phyloP scores from a whole-genome alignment of 2,888 invertebrate species.

The Drepana falcataria region DNA sequence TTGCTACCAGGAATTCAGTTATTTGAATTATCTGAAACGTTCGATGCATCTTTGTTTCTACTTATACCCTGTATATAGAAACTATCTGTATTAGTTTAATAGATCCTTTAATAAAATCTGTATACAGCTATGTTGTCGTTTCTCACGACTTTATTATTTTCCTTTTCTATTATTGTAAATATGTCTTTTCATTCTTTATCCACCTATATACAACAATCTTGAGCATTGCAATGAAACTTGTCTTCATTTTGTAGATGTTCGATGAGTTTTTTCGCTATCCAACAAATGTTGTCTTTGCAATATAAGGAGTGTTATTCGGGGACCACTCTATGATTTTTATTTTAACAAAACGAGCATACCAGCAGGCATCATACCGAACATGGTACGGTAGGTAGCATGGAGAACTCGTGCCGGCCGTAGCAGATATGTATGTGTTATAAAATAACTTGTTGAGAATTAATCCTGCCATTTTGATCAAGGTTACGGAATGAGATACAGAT shows the following conservation, averaged over 20 bases:
- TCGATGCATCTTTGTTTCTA: too few relatives aligned
- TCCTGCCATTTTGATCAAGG: constrained; percentile 64
- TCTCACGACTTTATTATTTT: constrained; percentile 1
- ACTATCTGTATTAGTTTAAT: too few relatives aligned
- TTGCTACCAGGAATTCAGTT: too few relatives aligned
- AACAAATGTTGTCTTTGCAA: constrained; percentile 64
- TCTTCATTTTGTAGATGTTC: constrained; percentile 35
- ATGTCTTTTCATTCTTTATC: too few relatives aligned
- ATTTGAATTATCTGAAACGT: too few relatives aligned
- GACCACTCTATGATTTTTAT: constrained; percentile 62
- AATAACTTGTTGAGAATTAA: constrained; percentile 56
- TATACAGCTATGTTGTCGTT: too few relatives aligned
- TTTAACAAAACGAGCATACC: constrained; percentile 44
- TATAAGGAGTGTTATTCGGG: constrained; percentile 68
- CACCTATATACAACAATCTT: not conserved
- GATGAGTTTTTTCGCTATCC: constrained; percentile 50
- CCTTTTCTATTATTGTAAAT: not conserved
- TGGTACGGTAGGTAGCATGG: constrained; percentile 27
- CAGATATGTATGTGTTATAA: constrained; percentile 41
- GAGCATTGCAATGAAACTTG: constrained; percentile 1
- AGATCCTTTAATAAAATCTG: too few relatives aligned
- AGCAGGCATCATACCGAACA: constrained; percentile 59
- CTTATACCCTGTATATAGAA: too few relatives aligned
- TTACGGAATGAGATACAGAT: constrained; percentile 45
- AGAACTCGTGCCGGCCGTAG: constrained; percentile 51